Conservation (phyloP, 2,888 invertebrate species). For the Cephus spinipes region DNA sequence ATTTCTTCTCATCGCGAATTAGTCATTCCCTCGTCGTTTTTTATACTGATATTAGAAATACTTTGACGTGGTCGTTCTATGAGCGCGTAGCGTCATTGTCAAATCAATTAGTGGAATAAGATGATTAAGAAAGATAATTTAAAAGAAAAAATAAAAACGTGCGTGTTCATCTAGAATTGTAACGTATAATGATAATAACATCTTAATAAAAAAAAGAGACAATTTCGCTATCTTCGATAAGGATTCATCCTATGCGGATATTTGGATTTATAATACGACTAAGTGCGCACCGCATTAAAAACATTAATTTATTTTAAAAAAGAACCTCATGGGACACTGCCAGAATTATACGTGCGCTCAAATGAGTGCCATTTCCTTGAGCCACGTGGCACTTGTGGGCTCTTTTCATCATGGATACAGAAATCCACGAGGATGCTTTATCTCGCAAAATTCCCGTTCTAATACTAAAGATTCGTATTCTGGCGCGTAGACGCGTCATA, state of each 20-base stretch:
- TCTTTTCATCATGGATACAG: background rate
- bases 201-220: background rate
- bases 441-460: background rate
- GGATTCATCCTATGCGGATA: background rate
- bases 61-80: conserved; percentile 4
- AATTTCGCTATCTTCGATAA: background rate
- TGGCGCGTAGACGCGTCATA: background rate
- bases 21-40: conserved; percentile 1
- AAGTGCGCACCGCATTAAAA: background rate
- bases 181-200: conserved; percentile 31
- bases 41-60: conserved; percentile 9
- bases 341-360: background rate
- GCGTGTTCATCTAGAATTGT: conserved; percentile 56
- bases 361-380: background rate
- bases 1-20: background rate
- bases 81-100: conserved; percentile 22
- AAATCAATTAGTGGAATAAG: conserved; percentile 40
- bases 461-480: background rate
- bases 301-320: background rate
- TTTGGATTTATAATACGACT: background rate
- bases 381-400: background rate
- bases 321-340: background rate
- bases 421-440: background rate
- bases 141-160: conserved; percentile 30
- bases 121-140: conserved; percentile 19